Percentiles rank a stretch among this genome's conserved stretches.
Evolutionary conservation across 2,113 vertebrate genomes (phyloP).

Genomic region (Ovis aries): ARS-UI_Ramb_v3.0 NC_056054.1:84493001-84493500

Average conservation of each 20-base stretch:
- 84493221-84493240: not conserved
- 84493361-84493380: not conserved
- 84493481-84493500: not conserved
- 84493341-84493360: not conserved
- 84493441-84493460: not conserved
- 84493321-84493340: not conserved
- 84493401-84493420: not conserved
- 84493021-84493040: not conserved
- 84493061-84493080: not conserved
- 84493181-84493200: not conserved
- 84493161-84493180: not conserved
- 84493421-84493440: not conserved
- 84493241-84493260: not conserved
- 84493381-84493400: not conserved
- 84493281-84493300: not conserved
- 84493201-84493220: fast-evolving
- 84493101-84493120: not conserved
- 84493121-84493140: not conserved
- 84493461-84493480: not conserved
- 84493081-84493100: not conserved
- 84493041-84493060: not conserved
- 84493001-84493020: not conserved
- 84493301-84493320: not conserved
- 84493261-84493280: not conserved
- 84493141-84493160: not conserved